Evolutionary conservation across 1,140 invertebrate species (phyloP), one percentile per base, ranked within the genome.

Genomic region (Pachypeltis micranthus): DNA sequence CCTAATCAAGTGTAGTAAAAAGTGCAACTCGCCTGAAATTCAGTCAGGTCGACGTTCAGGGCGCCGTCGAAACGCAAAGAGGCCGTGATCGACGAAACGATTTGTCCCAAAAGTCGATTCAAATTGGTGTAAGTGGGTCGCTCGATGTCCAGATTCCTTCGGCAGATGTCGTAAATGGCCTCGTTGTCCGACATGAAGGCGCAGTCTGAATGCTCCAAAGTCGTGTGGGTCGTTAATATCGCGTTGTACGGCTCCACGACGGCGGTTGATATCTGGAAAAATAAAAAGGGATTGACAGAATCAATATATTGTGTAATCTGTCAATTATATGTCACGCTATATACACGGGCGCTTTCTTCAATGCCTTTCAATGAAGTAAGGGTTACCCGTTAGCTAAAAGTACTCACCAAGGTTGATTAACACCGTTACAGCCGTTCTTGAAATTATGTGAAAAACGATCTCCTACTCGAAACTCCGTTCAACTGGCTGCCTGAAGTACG

Each of bases 91-190:
- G 88, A 91, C 1, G 88, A 90, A 1, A 88, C 81, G 78, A 86
- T 90, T 76, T 89, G 83, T 25, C 87, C 87, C 72, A 91, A 89
- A 29, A 91, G 77, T 66, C 88, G 78, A 73, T 91, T 91, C 63
- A 91, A 74, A 73, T 90, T 89, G 55, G 77, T 82, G 80, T 90
- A 91, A 7, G 86, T 88, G n/a, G 89, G 90, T 56, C 88, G 79
- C 69, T 91, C 88, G 67, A 94, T 90, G 74, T 92, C 89, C 69
- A 95, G 74, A 73, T 93, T 93, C 51, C 88, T 80, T 56, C 88
- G 80, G 76, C 91, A 94, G 73, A 94, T 93, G 72, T 94, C 90
- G 67, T 93, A 94, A 70, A 94, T 93, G 65, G 89, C 90, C 74
- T 93, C 90, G 73, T 91, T 88, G 76, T 92, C 88, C 21, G 91